Conservation (phyloP, 2,888 invertebrate genomes). For the Poecilobothrus nobilitatus region DNA sequence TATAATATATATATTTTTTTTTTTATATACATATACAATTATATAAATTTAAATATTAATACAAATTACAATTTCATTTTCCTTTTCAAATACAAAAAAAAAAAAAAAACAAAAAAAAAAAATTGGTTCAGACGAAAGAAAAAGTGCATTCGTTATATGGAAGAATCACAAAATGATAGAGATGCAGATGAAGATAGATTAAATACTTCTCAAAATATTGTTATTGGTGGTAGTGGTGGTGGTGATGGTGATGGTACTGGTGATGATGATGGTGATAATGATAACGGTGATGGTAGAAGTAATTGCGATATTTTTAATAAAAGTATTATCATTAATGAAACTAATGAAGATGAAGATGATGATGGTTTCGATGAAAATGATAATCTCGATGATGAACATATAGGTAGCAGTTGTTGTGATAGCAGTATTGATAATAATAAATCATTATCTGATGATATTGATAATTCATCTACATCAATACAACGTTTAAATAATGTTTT, state of each 20-base stretch:
- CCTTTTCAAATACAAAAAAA: too few relatives aligned
- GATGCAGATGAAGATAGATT: slow-evolving; percentile 50
- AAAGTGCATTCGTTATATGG: slow-evolving; percentile 94
- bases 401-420: too few relatives aligned
- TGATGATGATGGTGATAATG: slow-evolving; percentile 40
- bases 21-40: not conserved
- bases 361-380: too few relatives aligned
- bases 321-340: too few relatives aligned
- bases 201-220: slow-evolving; percentile 15
- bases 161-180: slow-evolving; percentile 52
- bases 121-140: slow-evolving; percentile 96
- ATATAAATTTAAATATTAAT: too few relatives aligned
- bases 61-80: too few relatives aligned
- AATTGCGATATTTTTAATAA: not conserved
- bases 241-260: slow-evolving; percentile 73
- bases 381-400: too few relatives aligned
- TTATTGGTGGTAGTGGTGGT: slow-evolving; percentile 59
- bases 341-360: too few relatives aligned
- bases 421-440: not conserved
- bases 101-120: too few relatives aligned
- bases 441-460: slow-evolving; percentile 34
- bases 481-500: slow-evolving; percentile 86
- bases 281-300: not conserved
- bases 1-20: too few relatives aligned
- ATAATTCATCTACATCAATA: slow-evolving; percentile 83